Evolutionary conservation across 1,140 invertebrate species (phyloP).

Genomic region (Carposina sasakii): DNA sequence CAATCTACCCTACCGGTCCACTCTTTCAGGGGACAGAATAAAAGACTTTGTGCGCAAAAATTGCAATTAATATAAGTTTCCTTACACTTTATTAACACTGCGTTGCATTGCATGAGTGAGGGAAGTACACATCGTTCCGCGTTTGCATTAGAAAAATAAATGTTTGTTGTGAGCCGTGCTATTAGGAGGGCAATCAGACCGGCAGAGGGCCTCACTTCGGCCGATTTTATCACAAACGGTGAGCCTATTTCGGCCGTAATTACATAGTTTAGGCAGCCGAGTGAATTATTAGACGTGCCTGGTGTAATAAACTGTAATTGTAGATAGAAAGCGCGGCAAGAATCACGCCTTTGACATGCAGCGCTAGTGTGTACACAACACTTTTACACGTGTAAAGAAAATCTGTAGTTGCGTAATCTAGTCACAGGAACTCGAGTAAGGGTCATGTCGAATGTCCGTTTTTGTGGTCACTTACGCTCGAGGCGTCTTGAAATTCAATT

Average conservation of each 20-base stretch:
- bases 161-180: constrained; percentile 63
- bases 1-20: no score
- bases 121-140: no score
- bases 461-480: constrained; percentile 38
- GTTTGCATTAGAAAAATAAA: constrained; percentile 52
- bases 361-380: no score
- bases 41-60: no score
- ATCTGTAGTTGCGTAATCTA: constrained; percentile 16
- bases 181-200: constrained; percentile 44
- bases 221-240: constrained; percentile 66
- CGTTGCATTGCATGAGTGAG: no score
- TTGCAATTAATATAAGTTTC: no score
- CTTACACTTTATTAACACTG: no score
- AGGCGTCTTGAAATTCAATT: constrained; percentile 48
- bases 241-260: constrained; percentile 66
- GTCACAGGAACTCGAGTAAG: no score
- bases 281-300: constrained; percentile 65
- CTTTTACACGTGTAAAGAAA: no score
- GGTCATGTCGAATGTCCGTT: constrained; percentile 38
- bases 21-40: no score
- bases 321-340: no score
- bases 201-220: background rate
- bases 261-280: constrained; percentile 63
- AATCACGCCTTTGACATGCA: no score
- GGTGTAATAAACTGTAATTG: constrained; percentile 54